Conservation (phyloP, 2,797 vertebrate species). For the Tamandua tetradactyla region DNA sequence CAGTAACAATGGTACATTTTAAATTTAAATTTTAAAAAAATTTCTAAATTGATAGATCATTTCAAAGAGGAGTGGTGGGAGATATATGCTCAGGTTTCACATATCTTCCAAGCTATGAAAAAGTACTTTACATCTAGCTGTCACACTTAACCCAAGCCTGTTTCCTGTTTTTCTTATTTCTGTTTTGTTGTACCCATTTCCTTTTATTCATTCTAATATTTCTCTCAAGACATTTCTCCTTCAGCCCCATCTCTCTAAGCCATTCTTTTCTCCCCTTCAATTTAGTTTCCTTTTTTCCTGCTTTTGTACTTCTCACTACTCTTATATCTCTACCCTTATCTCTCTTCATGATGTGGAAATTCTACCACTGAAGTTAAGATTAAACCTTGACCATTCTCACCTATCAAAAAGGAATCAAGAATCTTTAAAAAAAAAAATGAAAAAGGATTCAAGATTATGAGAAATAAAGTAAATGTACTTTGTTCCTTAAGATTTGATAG, state of each 20-base stretch:
- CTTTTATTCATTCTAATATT: not conserved
- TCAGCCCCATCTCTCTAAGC: not conserved
- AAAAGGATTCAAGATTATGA: not conserved
- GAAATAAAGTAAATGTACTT: not conserved
- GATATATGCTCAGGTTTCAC: not conserved
- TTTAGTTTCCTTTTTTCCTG: not conserved
- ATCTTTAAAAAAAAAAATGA: not conserved
- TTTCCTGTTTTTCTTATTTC: not conserved
- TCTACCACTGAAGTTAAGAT: not conserved
- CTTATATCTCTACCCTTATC: not conserved
- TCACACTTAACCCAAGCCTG: not conserved
- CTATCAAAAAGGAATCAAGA: not conserved
- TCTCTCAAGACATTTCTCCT: not conserved
- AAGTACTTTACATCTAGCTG: not conserved
- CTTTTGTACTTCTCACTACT: not conserved
- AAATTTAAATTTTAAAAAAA: too few species aligned
- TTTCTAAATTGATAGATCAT: conserved; percentile 12
- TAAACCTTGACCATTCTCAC: not conserved
- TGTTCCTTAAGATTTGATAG: not conserved
- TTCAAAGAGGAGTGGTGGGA: not conserved
- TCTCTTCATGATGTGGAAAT: not conserved
- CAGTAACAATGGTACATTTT: too few species aligned
- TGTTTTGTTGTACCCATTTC: not conserved
- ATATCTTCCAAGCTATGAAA: not conserved
- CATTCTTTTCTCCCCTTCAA: not conserved